Conservation (phyloP, 2,113 vertebrate species). For the Pica pica region DNA sequence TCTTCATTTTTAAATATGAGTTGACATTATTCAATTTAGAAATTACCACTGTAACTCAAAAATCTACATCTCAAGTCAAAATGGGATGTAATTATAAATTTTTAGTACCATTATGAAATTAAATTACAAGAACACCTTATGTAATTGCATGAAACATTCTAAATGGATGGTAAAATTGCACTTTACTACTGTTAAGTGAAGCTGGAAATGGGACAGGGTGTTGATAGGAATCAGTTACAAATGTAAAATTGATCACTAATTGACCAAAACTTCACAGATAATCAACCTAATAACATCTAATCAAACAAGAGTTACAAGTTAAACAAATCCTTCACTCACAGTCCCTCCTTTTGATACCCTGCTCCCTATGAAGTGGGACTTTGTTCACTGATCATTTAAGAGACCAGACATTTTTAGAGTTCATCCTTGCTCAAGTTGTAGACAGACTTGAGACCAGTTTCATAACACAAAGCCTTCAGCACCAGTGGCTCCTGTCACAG, state of each 20-base stretch:
- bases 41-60: not conserved
- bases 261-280: not conserved
- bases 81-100: not conserved
- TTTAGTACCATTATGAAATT: not conserved
- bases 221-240: not conserved
- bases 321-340: not conserved
- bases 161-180: not conserved
- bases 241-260: not conserved
- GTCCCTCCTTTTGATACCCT: not conserved
- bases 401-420: not conserved
- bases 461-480: conserved; percentile 7
- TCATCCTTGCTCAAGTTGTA: not conserved
- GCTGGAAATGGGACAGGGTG: not conserved
- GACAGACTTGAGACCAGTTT: not conserved
- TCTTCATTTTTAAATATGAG: not conserved
- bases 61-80: not conserved
- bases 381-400: not conserved
- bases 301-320: not conserved
- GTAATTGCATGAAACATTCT: not conserved
- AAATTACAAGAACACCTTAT: not conserved
- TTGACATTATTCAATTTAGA: not conserved
- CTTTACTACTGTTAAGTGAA: not conserved
- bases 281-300: not conserved
- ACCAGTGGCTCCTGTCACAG: not conserved
- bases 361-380: not conserved